Evolutionary conservation across 1,140 invertebrate genomes (phyloP).

Genomic region (Drosophila saltans): DNA sequence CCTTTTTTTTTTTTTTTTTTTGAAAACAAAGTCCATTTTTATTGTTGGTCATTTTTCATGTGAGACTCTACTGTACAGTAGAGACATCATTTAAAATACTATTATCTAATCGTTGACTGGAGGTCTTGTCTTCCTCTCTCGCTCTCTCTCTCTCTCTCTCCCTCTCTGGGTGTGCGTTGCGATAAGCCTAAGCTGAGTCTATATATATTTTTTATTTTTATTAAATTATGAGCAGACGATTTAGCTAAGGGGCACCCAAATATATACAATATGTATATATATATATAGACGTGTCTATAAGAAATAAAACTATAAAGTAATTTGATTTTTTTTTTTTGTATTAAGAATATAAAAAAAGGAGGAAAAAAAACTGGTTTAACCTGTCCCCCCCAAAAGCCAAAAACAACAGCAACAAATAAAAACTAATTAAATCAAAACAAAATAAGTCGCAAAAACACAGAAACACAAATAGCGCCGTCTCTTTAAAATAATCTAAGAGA

Average conservation of each 20-base stretch:
- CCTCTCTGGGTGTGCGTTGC: constrained; percentile 23
- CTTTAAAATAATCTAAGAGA: background rate
- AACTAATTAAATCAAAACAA: constrained; percentile 73
- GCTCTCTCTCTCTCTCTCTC: background rate
- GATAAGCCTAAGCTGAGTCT: constrained; percentile 59
- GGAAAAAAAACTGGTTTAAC: constrained; percentile 61
- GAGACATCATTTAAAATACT: constrained; percentile 74
- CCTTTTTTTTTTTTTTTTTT: constrained; percentile 24
- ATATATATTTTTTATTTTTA: constrained; percentile 34
- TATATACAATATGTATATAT: constrained; percentile 7
- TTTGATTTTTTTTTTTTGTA: constrained; percentile 21
- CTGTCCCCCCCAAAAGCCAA: constrained; percentile 50
- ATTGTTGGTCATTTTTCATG: constrained; percentile 60
- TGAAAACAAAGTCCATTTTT: constrained; percentile 75
- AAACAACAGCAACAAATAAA: constrained; percentile 69
- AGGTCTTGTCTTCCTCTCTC: constrained; percentile 10
- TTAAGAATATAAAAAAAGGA: constrained; percentile 9
- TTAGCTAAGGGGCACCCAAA: constrained; percentile 36
- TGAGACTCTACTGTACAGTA: constrained; percentile 71
- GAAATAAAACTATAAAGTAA: constrained; percentile 59
- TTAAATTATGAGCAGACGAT: constrained; percentile 65
- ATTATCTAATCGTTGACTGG: constrained; percentile 67
- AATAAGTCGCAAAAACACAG: constrained; percentile 69
- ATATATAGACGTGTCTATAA: background rate
- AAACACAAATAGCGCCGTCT: background rate